Base-by-base conservation (phyloP, 53 echinoderm and acorn worm species). In the Zoroaster sp. region DNA sequence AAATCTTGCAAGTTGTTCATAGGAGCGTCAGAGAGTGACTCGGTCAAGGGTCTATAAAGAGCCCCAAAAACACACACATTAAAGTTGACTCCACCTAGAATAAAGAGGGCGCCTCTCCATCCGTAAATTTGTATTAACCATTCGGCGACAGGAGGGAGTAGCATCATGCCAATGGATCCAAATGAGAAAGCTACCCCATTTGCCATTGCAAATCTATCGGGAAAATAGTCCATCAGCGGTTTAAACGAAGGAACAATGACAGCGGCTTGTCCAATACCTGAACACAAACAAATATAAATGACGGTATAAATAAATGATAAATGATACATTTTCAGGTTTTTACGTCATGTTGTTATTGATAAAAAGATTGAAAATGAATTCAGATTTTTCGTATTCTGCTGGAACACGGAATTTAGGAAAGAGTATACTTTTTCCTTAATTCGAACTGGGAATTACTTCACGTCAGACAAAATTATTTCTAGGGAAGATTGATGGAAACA, bases 191-290 rank as follows among this genome's bases (percentile, higher is more conserved):
- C 12, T 31, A 82, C 6, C 21, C 82, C 82, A 44, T 43, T 82
- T 31, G 17, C 66, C 5, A 42, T 82, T 13, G 82, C 82, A 68
- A 82, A 82, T n/a, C 42, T 67, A 1, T 82, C 82, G 3, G 82
- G 82, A 2, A 82, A 82, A 18, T 82, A 82, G 82, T 82, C 68
- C 34, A 82, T 82, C 43, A 82, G 10, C 33, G 82, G 82, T 66
- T 82, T 82, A 32, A 82, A 68, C 4, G 82, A 8, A 33, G 67
- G 66, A 1, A 82, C 66, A 14, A 25, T 1, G 6, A 82, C 82
- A 31, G 66, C 42, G 17, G 82, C 6, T 68, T 66, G 31, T 1
- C 82, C 82, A 21, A 15, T 34, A 68, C 82, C 82, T 82, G 6
- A 17, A 3, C 11, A 15, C 9, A 17, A 70, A 0, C 8, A 47